phyloP scores from a whole-genome alignment of 1,140 invertebrate genomes.

The Zaprionus gabonicus region DNA sequence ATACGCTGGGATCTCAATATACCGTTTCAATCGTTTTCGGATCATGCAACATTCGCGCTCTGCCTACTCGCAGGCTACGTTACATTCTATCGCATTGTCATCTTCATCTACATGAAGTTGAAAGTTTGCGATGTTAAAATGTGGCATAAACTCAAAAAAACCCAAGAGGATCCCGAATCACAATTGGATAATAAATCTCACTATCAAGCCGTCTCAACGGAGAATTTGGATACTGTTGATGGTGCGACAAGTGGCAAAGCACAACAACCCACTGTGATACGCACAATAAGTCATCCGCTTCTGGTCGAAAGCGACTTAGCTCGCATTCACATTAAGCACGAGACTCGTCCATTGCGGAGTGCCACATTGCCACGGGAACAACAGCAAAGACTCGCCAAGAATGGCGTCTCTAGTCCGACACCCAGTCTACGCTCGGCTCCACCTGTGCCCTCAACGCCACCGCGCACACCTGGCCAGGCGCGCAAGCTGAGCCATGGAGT shows the following conservation, averaged over 20 bases:
- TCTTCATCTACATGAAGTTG: conserved; percentile 72
- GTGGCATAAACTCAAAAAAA: conserved; percentile 67
- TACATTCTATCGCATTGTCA: conserved; percentile 60
- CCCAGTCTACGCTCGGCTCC: conserved; percentile 66
- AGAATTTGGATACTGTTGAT: conserved; percentile 67
- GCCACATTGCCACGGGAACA: conserved; percentile 57
- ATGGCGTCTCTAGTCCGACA: conserved; percentile 54
- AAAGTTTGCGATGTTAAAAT: conserved; percentile 68
- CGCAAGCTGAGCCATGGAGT: conserved; percentile 50
- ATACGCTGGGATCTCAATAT: conserved; percentile 57
- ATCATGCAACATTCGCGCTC: conserved; percentile 58
- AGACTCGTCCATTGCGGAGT: conserved; percentile 57
- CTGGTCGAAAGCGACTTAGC: conserved; percentile 67
- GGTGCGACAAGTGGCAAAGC: conserved; percentile 12
- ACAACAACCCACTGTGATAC: conserved; percentile 53
- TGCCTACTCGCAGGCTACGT: conserved; percentile 63
- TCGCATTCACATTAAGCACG: conserved; percentile 67
- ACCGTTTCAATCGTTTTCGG: conserved; percentile 53
- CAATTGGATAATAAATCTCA: conserved; percentile 56
- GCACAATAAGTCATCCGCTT: conserved; percentile 68
- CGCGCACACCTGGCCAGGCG: conserved; percentile 46
- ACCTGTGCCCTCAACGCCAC: conserved; percentile 60
- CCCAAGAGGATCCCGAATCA: conserved; percentile 60
- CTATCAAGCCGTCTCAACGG: conserved; percentile 63
- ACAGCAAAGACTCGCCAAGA: conserved; percentile 19